A percentile compares a stretch with the other conserved stretches of the same genome.
Evolutionary conservation across 2,113 vertebrate species (phyloP).

Genomic region (Eudyptes chrysolophus): DNA sequence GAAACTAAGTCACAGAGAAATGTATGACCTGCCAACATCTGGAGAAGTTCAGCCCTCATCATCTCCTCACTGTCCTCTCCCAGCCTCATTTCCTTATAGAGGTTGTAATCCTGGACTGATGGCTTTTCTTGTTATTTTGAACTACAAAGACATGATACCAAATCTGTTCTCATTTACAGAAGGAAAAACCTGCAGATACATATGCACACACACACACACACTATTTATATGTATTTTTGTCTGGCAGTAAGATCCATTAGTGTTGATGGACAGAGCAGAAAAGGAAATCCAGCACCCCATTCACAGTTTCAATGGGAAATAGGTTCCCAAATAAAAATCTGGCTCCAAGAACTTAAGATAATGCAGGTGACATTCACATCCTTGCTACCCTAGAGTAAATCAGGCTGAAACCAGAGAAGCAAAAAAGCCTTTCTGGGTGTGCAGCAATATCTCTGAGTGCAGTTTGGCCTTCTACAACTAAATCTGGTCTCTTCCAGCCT

Average conservation of each 20-base stretch:
- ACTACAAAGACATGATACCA: not conserved
- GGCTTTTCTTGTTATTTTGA: not conserved
- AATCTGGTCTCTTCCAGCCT: not conserved
- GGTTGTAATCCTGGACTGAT: not conserved
- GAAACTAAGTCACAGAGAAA: not conserved
- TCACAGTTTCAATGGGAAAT: not conserved
- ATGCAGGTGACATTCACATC: not conserved
- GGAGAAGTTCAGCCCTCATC: not conserved
- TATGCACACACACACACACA: rapidly evolving
- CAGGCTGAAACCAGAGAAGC: not conserved
- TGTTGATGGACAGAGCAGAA: not conserved
- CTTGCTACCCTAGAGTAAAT: not conserved
- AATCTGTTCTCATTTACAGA: not conserved
- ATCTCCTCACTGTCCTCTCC: not conserved
- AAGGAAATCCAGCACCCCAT: not conserved
- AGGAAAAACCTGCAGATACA: not conserved
- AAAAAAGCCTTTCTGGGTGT: not conserved
- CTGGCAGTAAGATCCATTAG: not conserved
- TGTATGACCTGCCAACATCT: not conserved
- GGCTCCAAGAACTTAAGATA: not conserved
- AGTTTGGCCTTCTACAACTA: not conserved
- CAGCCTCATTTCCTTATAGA: not conserved
- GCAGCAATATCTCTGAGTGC: not conserved
- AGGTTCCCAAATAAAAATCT: not conserved
- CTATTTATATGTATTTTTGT: not conserved